phyloP scores from a whole-genome alignment of 2,888 invertebrate genomes.

The Fragum sueziense region DNA sequence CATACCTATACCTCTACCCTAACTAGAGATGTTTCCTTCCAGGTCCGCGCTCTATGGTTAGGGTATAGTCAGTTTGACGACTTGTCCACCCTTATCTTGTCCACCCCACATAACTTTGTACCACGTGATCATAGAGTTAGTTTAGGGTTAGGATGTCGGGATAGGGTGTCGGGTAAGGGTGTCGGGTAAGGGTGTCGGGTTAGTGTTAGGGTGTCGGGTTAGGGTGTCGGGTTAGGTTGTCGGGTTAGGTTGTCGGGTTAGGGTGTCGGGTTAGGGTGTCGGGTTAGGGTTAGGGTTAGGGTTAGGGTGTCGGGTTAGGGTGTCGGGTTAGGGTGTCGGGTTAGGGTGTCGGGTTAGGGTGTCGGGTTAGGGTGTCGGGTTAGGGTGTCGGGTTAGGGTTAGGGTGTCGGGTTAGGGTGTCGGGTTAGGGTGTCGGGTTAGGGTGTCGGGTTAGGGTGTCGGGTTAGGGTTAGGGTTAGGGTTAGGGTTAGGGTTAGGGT shows the following conservation, averaged over 20 bases:
- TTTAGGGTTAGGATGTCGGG: conserved; percentile 29
- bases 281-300: conserved; percentile 42
- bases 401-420: conserved; percentile 28
- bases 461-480: conserved; percentile 45
- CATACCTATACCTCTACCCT: too few relatives aligned
- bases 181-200: too few relatives aligned
- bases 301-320: conserved; percentile 40
- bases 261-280: too few relatives aligned
- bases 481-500: conserved; percentile 41
- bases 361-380: conserved; percentile 2
- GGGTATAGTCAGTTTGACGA: too few relatives aligned
- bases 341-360: conserved; percentile 49
- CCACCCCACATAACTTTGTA: too few relatives aligned
- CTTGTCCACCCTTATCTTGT: too few relatives aligned
- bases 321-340: too few relatives aligned
- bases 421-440: neutral
- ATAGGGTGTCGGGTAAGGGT: conserved; percentile 31
- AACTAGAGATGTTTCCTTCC: too few relatives aligned
- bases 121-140: too few relatives aligned
- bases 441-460: conserved; percentile 43
- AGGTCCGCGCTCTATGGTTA: too few relatives aligned
- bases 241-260: too few relatives aligned
- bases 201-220: conserved; percentile 43
- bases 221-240: too few relatives aligned
- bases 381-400: conserved; percentile 7